Percentiles rank a stretch among this genome's conserved stretches.
These are phyloP conservation scores for Eurosta solidaginis DNA, from an alignment of 1,140 invertebrate genomes.

Conservation along the genomic window DNA sequence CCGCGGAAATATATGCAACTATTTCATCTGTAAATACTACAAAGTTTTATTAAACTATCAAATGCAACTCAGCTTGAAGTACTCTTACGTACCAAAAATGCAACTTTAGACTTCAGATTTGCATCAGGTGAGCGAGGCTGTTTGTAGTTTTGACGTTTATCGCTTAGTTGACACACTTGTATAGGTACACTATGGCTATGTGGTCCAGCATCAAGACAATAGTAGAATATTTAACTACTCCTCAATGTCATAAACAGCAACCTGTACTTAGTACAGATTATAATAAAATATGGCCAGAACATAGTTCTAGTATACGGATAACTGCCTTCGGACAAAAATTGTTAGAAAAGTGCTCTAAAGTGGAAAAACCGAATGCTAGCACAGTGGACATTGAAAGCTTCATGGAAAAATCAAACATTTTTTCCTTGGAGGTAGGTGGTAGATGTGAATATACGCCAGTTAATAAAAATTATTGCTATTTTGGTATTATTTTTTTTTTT, in stretches of 20 bases:
- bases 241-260: not conserved
- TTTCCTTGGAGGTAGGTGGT: constrained; percentile 32
- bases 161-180: no score
- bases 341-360: constrained; percentile 6
- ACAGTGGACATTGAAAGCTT: constrained; percentile 26
- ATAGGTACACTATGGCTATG: not conserved
- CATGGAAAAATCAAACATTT: constrained; percentile 26
- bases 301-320: not conserved
- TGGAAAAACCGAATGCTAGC: constrained; percentile 11
- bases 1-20: no score
- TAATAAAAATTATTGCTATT: not conserved
- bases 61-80: no score
- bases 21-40: no score
- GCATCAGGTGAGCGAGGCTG: no score
- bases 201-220: not conserved
- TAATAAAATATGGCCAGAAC: constrained; percentile 29
- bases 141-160: no score
- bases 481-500: not conserved
- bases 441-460: not conserved
- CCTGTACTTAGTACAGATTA: constrained; percentile 21
- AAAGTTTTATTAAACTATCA: no score
- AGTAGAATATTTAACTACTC: not conserved
- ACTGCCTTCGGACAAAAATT: constrained; percentile 27
- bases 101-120: no score
- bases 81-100: no score